phyloP scores from a whole-genome alignment of 2,797 vertebrate genomes.

The Distichodus sexfasciatus region DNA sequence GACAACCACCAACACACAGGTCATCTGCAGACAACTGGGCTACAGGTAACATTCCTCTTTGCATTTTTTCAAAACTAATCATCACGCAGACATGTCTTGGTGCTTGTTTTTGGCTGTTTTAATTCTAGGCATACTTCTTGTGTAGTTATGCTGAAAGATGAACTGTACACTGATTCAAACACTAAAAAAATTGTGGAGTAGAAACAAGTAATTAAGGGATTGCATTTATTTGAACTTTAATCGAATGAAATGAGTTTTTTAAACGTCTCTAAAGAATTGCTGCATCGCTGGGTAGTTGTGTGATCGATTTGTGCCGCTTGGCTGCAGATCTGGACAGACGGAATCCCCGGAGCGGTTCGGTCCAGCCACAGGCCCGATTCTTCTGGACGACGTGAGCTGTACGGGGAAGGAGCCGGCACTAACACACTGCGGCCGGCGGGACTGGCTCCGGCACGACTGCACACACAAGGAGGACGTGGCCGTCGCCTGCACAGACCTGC shows the following conservation, averaged over 20 bases:
- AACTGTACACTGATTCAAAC: too few relatives aligned
- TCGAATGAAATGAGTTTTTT: too few relatives aligned
- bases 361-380: conserved; percentile 75
- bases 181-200: too few relatives aligned
- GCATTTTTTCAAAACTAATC: background rate
- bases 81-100: background rate
- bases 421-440: conserved; percentile 77
- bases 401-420: conserved; percentile 85
- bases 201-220: too few relatives aligned
- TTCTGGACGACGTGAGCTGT: conserved; percentile 90
- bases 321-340: conserved; percentile 78
- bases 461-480: conserved; percentile 85
- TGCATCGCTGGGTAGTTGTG: too few relatives aligned
- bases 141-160: too few relatives aligned
- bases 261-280: too few relatives aligned
- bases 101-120: background rate
- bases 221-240: too few relatives aligned
- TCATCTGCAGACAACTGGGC: conserved; percentile 89
- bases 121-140: too few relatives aligned
- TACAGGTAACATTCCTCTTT: conserved; percentile 84
- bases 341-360: conserved; percentile 66
- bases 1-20: conserved; percentile 85
- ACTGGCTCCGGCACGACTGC: conserved; percentile 90
- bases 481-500: conserved; percentile 77
- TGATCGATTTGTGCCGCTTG: too few relatives aligned